phyloP scores from a whole-genome alignment of 2,888 invertebrate species.

The Himalopsyche kuldschensis region DNA sequence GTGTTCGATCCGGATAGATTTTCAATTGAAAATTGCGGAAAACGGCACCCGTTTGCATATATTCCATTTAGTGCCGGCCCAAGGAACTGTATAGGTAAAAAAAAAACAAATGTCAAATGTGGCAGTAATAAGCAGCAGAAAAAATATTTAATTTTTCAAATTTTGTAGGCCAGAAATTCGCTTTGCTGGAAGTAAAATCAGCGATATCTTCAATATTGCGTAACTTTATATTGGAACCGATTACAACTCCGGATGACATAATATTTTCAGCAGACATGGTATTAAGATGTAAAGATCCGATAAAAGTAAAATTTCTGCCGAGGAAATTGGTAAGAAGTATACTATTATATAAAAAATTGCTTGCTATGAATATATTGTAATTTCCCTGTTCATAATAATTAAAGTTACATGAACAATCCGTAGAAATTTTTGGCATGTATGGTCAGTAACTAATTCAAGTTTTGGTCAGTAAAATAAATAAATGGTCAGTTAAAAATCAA shows the following conservation, averaged over 20 bases:
- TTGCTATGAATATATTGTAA: no score
- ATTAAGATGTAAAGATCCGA: slow-evolving; percentile 46
- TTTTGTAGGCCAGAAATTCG: slow-evolving; percentile 61
- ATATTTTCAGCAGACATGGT: slow-evolving; percentile 49
- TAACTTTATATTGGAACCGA: slow-evolving; percentile 53
- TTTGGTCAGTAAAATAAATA: no score
- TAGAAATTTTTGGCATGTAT: no score
- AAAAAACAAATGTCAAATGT: not conserved
- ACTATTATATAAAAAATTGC: no score
- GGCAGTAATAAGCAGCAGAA: not conserved
- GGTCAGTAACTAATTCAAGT: no score
- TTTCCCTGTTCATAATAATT: no score
- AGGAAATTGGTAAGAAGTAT: not conserved
- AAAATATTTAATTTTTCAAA: not conserved
- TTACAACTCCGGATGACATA: slow-evolving; percentile 52
- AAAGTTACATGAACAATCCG: no score
- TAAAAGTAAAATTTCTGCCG: slow-evolving; percentile 40
- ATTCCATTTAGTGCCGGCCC: slow-evolving; percentile 45
- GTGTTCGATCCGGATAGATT: slow-evolving; percentile 57
- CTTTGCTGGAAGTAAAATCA: slow-evolving; percentile 60
- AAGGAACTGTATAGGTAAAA: slow-evolving; percentile 47
- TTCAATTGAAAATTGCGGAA: slow-evolving; percentile 46
- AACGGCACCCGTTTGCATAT: slow-evolving; percentile 50
- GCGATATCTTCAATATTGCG: slow-evolving; percentile 55
- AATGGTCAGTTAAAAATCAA: no score